Percentiles rank a stretch among this genome's conserved stretches.
These are phyloP conservation scores for Drosophila pseudotalamancana DNA, from an alignment of 2,888 invertebrate species.

Conservation along the genomic window DNA sequence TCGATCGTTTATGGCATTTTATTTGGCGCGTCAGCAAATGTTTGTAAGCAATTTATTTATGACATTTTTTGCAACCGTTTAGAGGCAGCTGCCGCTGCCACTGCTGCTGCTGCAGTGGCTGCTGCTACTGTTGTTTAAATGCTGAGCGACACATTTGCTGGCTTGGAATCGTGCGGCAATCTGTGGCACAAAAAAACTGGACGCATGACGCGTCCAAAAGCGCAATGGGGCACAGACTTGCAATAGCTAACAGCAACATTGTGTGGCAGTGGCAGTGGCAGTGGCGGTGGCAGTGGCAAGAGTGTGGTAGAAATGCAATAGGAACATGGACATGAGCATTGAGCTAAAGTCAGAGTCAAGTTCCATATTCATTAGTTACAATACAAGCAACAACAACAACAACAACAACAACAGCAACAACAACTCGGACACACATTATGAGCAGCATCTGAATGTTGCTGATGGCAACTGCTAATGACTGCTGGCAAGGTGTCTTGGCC, in stretches of 20 bases:
- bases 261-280: no score
- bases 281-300: no score
- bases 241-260: slow-evolving; percentile 54
- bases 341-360: slow-evolving; percentile 78
- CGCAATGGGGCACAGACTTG: slow-evolving; percentile 66
- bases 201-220: slow-evolving; percentile 79
- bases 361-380: slow-evolving; percentile 82
- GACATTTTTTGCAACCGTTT: slow-evolving; percentile 73
- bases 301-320: slow-evolving; percentile 20
- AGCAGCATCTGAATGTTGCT: slow-evolving; percentile 42
- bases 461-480: slow-evolving; percentile 59
- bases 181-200: slow-evolving; percentile 75
- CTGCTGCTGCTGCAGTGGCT: slow-evolving; percentile 6
- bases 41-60: slow-evolving; percentile 80
- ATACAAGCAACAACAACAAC: slow-evolving; percentile 37
- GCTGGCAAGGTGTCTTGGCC: slow-evolving; percentile 49
- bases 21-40: slow-evolving; percentile 82
- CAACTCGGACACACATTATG: slow-evolving; percentile 21
- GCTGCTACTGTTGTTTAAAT: slow-evolving; percentile 66
- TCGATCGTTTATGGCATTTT: slow-evolving; percentile 83
- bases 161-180: slow-evolving; percentile 81
- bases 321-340: slow-evolving; percentile 62
- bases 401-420: slow-evolving; percentile 23
- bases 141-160: slow-evolving; percentile 79
- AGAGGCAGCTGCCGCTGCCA: slow-evolving; percentile 23